Evolutionary conservation across 2,797 vertebrate genomes (phyloP), one percentile per base, ranked within the genome.

Genomic region (Synaphobranchus kaupii): DNA sequence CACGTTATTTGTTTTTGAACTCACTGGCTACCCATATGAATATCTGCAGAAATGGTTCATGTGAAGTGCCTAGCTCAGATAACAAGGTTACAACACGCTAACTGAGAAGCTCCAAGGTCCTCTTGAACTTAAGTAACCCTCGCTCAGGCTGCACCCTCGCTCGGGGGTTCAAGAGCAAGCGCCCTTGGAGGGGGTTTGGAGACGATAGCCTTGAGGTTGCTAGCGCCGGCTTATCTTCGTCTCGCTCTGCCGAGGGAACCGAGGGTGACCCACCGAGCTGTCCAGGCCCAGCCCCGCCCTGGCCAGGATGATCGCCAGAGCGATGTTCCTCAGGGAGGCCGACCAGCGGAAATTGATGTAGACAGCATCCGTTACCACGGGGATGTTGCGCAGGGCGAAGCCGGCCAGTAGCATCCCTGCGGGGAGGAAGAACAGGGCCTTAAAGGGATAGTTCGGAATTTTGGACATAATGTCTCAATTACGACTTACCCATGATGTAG

Each of bases 371-470:
- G 92, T 97, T 90, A 99, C 15, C 52, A 95, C 93, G 0, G 98
- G 97, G 86, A 96, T 95, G 90, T 99, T 99, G 92, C 95, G 96
- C 91, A 99, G 95, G 81, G 96, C 89, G 94, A 99, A 97, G 0
- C 98, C 98, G 91, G 97, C 97, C 92, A 99, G 94, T 54, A 99
- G 92, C 98, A 99, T 99, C 89, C 98, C 98, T 99, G 91, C 7
- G 92, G 73, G 93, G 60, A 12, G 39, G 58, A 10, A 84, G 17
- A 83, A 31, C 66, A 28, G 39, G 71, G 52, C 22, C 25, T 81
- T 50, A 44, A n/a, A n/a, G n/a, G n/a, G n/a, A n/a, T n/a, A n/a
- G n/a, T n/a, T n/a, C n/a, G n/a, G n/a, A n/a, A n/a, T n/a, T n/a
- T n/a, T n/a, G n/a, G n/a, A n/a, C n/a, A n/a, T n/a, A n/a, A n/a